A percentile compares a stretch with the other conserved stretches of the same genome.
Evolutionary conservation across 2,888 invertebrate genomes (phyloP).

Genomic region (Brachypalpus laphriformis): DNA sequence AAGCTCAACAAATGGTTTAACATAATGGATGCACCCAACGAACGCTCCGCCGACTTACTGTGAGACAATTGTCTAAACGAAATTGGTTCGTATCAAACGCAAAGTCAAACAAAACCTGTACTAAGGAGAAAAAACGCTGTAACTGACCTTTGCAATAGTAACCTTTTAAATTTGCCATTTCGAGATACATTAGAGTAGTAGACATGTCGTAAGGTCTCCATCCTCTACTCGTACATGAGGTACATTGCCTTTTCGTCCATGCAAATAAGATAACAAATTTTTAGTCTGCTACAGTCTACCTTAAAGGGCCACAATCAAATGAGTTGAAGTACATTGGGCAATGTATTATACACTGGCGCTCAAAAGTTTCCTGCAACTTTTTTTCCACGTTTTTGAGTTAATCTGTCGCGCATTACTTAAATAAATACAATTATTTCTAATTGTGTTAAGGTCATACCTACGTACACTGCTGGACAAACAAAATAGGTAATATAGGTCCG

Average conservation of each 20-base stretch:
- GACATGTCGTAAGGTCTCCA: not conserved
- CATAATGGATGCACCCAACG: not conserved
- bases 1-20: not conserved
- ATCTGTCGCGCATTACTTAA: no score
- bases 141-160: constrained; percentile 47
- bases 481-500: no score
- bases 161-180: constrained; percentile 44
- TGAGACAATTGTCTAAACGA: constrained; percentile 5
- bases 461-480: no score
- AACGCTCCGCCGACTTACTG: not conserved
- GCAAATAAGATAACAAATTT: not conserved
- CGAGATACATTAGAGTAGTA: not conserved
- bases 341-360: no score
- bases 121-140: not conserved
- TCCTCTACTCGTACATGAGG: not conserved
- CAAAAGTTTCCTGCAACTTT: no score
- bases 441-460: no score
- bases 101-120: constrained; percentile 33
- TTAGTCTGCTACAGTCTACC: not conserved
- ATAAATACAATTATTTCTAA: no score
- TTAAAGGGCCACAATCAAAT: not conserved
- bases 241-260: not conserved
- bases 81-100: not conserved
- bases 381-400: no score
- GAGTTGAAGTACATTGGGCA: not conserved